Conservation (phyloP, 2,888 invertebrate genomes). For the Xiphydria camelus region DNA sequence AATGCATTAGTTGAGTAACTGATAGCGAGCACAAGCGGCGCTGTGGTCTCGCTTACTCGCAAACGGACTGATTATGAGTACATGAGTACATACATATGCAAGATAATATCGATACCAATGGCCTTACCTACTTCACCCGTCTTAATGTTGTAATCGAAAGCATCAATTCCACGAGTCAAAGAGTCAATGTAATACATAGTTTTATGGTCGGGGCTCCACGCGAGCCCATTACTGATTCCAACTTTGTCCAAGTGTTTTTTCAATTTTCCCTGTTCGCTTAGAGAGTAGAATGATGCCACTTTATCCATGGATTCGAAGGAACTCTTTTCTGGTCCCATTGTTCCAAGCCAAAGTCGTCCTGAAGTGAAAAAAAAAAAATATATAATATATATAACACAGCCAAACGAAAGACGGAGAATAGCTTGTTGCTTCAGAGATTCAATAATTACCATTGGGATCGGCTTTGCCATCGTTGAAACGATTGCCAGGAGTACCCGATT, state of each 20-base stretch:
- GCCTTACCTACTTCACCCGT: constrained; percentile 66
- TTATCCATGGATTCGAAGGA: constrained; percentile 18
- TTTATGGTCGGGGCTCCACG: constrained; percentile 72
- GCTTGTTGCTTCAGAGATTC: background rate
- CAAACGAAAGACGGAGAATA: background rate
- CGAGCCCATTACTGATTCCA: constrained; percentile 77
- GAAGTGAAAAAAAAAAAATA: constrained; percentile 1
- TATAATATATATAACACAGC: background rate
- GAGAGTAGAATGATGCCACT: constrained; percentile 63
- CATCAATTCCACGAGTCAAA: constrained; percentile 66
- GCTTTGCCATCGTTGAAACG: constrained; percentile 15
- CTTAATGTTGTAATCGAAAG: constrained; percentile 68
- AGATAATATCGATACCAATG: background rate
- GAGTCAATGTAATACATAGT: constrained; percentile 81
- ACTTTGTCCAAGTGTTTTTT: constrained; percentile 56
- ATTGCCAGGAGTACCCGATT: background rate
- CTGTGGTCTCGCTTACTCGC: no score
- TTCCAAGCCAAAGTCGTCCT: constrained; percentile 32
- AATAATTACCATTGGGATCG: constrained; percentile 8
- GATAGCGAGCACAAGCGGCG: no score
- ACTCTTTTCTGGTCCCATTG: constrained; percentile 34
- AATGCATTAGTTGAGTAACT: no score
- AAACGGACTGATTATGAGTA: no score
- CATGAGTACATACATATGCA: no score
- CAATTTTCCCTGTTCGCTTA: constrained; percentile 48